A percentile compares a stretch with the other conserved stretches of the same genome.
Evolutionary conservation across 2,797 vertebrate species (phyloP).

Genomic region (Rhynchonycteris naso): DNA sequence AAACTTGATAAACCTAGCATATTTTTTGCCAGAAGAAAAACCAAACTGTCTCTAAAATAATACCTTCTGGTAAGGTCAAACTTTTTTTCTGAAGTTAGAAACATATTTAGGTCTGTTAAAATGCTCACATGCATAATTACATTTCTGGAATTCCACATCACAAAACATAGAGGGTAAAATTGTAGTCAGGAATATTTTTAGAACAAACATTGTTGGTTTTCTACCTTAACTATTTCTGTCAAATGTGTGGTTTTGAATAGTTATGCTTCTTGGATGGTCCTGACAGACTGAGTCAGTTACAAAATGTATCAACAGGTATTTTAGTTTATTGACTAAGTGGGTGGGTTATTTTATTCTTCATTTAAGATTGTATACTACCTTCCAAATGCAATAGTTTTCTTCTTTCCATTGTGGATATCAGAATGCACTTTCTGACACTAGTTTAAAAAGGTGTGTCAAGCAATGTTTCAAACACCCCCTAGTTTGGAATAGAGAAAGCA

Average conservation of each 20-base stretch:
- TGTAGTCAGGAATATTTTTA: conserved; percentile 14
- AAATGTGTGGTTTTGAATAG: background rate
- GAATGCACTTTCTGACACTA: background rate
- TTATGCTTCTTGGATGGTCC: background rate
- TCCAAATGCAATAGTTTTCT: background rate
- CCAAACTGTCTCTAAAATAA: background rate
- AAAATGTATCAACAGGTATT: background rate
- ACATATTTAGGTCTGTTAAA: background rate
- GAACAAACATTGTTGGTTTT: background rate
- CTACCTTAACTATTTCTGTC: background rate
- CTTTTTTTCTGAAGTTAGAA: background rate
- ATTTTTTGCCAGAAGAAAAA: background rate
- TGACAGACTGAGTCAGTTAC: background rate
- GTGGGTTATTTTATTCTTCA: background rate
- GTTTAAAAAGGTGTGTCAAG: background rate
- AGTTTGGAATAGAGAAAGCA: background rate
- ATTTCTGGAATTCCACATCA: background rate
- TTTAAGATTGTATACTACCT: background rate
- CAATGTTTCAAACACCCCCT: background rate
- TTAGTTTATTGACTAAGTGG: background rate
- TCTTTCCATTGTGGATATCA: background rate
- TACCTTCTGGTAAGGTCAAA: background rate
- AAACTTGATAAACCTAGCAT: background rate
- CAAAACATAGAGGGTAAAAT: background rate
- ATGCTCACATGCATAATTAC: background rate